phyloP scores from a whole-genome alignment of 2,113 vertebrate genomes.

The Gobius niger region DNA sequence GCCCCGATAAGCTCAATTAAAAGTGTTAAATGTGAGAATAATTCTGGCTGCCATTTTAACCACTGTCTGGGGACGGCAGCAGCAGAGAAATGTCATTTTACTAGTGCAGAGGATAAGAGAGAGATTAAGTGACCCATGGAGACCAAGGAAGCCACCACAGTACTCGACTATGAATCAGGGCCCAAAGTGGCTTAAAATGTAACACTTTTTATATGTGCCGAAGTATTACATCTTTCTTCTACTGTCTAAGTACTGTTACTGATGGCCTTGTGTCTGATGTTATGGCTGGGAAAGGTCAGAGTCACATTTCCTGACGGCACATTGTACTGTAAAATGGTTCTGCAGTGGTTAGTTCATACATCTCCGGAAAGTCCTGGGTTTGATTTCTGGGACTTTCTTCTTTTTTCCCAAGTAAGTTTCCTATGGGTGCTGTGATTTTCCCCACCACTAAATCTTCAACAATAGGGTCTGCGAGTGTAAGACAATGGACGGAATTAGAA shows the following conservation, averaged over 20 bases:
- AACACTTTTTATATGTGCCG: conserved; percentile 30
- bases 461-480: too few species aligned
- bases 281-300: conserved; percentile 37
- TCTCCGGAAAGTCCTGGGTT: too few species aligned
- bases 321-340: background rate
- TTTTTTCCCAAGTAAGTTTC: too few species aligned
- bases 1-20: conserved; percentile 55
- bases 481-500: too few species aligned
- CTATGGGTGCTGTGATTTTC: too few species aligned
- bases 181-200: conserved; percentile 19
- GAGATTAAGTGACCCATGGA: conserved; percentile 46
- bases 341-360: background rate
- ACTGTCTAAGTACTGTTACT: conserved; percentile 17
- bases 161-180: conserved; percentile 22
- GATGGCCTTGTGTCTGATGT: conserved; percentile 23
- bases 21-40: conserved; percentile 56
- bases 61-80: conserved; percentile 36
- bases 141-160: conserved; percentile 34
- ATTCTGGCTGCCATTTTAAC: conserved; percentile 46
- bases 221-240: conserved; percentile 31
- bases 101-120: conserved; percentile 50
- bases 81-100: conserved; percentile 58
- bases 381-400: too few species aligned
- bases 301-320: conserved; percentile 19
- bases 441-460: too few species aligned